A percentile compares a stretch with the other conserved stretches of the same genome.
These are phyloP conservation scores for Papilio helenus DNA, from an alignment of 1,140 invertebrate genomes.

Conservation along the genomic window DNA sequence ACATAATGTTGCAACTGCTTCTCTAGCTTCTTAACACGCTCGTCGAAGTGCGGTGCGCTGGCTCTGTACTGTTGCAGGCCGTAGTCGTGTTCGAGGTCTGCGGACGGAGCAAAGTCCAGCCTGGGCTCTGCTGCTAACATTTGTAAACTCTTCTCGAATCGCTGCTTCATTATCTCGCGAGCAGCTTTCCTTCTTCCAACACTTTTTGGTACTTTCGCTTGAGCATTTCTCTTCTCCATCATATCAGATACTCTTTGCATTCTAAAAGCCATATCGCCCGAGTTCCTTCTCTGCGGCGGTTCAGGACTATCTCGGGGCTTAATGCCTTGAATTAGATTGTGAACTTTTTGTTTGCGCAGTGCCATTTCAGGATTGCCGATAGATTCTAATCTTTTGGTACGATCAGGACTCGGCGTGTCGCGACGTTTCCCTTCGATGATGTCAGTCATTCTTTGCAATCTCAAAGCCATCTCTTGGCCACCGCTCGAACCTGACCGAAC, in stretches of 20 bases:
- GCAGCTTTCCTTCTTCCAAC: constrained; percentile 63
- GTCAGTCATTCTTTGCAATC: constrained; percentile 67
- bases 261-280: constrained; percentile 64
- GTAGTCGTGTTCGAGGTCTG: constrained; percentile 69
- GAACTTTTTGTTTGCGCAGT: constrained; percentile 58
- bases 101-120: constrained; percentile 55
- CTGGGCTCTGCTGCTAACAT: constrained; percentile 68
- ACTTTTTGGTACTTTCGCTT: constrained; percentile 56
- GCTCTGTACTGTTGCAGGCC: constrained; percentile 83
- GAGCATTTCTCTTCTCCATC: constrained; percentile 60
- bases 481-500: constrained; percentile 54
- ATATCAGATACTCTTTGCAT: constrained; percentile 70
- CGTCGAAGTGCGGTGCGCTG: constrained; percentile 75
- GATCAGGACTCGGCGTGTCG: constrained; percentile 60
- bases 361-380: constrained; percentile 70
- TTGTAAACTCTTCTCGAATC: constrained; percentile 74
- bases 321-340: constrained; percentile 63
- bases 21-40: constrained; percentile 71
- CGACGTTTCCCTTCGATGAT: constrained; percentile 69
- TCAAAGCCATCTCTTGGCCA: constrained; percentile 61
- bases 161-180: constrained; percentile 67
- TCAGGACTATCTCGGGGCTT: constrained; percentile 49
- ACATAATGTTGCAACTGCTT: constrained; percentile 74
- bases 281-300: constrained; percentile 51
- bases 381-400: constrained; percentile 54